Conservation (phyloP, 2,113 vertebrate genomes). For the Pygathrix nemaeus region DNA sequence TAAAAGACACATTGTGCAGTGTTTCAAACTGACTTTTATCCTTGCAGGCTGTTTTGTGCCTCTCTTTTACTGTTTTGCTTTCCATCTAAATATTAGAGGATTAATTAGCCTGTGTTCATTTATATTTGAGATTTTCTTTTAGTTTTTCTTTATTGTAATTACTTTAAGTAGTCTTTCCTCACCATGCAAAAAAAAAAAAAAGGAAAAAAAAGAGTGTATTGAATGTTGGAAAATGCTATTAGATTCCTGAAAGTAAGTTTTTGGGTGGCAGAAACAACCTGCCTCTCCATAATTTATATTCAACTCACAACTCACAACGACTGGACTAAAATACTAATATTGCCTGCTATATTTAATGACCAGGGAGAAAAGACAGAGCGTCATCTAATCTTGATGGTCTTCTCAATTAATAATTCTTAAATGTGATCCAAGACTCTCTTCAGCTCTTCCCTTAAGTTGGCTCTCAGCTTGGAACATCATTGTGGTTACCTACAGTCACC, state of each 20-base stretch:
- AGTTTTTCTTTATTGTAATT: not conserved
- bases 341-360: not conserved
- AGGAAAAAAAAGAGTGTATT: too few species aligned
- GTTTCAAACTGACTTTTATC: not conserved
- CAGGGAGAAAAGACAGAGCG: not conserved
- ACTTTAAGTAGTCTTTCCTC: not conserved
- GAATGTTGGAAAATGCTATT: not conserved
- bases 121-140: not conserved
- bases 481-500: not conserved
- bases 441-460: not conserved
- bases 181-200: not conserved
- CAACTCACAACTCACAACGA: not conserved
- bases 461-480: not conserved
- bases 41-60: not conserved
- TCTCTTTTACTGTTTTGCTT: not conserved
- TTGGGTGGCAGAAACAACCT: not conserved
- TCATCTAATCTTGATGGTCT: not conserved
- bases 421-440: not conserved
- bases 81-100: not conserved
- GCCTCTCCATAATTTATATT: not conserved
- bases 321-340: not conserved
- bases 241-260: not conserved
- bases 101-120: not conserved
- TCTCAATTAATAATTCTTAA: not conserved
- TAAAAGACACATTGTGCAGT: not conserved